A percentile compares a stretch with the other conserved stretches of the same genome.
Evolutionary conservation across 2,888 invertebrate species (phyloP).

Genomic region (Spialia ferax): DNA sequence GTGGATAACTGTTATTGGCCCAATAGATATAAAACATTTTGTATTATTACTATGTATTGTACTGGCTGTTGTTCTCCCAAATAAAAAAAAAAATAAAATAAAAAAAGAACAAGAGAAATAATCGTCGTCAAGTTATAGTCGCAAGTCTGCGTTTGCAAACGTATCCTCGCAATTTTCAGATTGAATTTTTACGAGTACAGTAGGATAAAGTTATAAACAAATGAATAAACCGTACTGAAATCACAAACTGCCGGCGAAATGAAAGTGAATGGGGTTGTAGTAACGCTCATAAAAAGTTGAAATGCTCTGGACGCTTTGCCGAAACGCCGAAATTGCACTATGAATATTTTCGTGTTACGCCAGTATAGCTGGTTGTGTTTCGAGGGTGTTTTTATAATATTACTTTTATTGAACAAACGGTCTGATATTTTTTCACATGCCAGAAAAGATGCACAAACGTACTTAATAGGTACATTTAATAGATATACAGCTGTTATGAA

Average conservation of each 20-base stretch:
- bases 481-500: too few species aligned
- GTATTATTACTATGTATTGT: too few species aligned
- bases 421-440: too few species aligned
- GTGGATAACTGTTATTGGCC: too few species aligned
- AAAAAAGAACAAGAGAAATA: constrained; percentile 1
- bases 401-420: too few species aligned
- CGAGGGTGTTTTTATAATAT: neutral
- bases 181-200: constrained; percentile 79
- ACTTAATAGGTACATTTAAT: too few species aligned
- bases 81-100: too few species aligned
- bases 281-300: constrained; percentile 49
- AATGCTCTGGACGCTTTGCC: constrained; percentile 23
- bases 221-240: constrained; percentile 59
- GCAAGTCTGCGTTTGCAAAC: neutral
- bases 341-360: constrained; percentile 23
- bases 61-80: too few species aligned
- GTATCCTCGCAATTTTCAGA: constrained; percentile 72
- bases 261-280: constrained; percentile 50
- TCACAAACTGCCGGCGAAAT: constrained; percentile 54
- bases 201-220: constrained; percentile 73
- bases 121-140: neutral
- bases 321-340: constrained; percentile 28
- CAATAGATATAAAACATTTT: too few species aligned
- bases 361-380: neutral
- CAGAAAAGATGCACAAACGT: too few species aligned